These are phyloP conservation scores for Uropetala carovei DNA, from an alignment of 2,888 invertebrate species.

Conservation along the genomic window DNA sequence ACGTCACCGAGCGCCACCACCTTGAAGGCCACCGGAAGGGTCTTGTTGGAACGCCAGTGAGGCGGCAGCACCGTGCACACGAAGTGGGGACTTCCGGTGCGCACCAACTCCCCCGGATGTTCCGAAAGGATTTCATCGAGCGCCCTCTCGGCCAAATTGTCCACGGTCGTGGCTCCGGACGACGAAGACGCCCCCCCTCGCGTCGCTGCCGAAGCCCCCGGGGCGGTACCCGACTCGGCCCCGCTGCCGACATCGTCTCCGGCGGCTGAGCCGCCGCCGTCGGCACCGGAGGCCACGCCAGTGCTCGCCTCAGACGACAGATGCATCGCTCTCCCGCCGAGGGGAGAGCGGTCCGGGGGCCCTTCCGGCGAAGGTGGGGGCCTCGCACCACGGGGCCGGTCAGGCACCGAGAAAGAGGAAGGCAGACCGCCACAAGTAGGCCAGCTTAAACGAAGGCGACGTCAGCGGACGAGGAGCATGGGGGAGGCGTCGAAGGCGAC, in stretches of 20 bases:
- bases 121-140: constrained; percentile 90
- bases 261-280: constrained; percentile 31
- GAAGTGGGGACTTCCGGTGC: constrained; percentile 97
- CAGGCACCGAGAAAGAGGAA: neutral
- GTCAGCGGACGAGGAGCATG: neutral
- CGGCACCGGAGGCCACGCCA: constrained; percentile 30
- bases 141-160: constrained; percentile 89
- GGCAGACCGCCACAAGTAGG: neutral
- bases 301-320: constrained; percentile 54
- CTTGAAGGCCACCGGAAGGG: constrained; percentile 96
- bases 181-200: constrained; percentile 34
- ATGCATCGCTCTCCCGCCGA: constrained; percentile 53
- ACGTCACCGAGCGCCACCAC: constrained; percentile 95
- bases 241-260: constrained; percentile 7
- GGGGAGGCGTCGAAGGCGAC: neutral
- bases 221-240: constrained; percentile 53
- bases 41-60: constrained; percentile 98
- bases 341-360: neutral
- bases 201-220: constrained; percentile 33
- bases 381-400: neutral
- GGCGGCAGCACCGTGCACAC: constrained; percentile 94
- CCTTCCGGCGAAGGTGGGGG: neutral
- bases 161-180: constrained; percentile 81
- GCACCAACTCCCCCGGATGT: constrained; percentile 93
- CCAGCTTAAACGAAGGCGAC: neutral